A percentile compares a stretch with the other conserved stretches of the same genome.
Conservation (phyloP, 2,888 invertebrate species). For the Chironomus riparius region DNA sequence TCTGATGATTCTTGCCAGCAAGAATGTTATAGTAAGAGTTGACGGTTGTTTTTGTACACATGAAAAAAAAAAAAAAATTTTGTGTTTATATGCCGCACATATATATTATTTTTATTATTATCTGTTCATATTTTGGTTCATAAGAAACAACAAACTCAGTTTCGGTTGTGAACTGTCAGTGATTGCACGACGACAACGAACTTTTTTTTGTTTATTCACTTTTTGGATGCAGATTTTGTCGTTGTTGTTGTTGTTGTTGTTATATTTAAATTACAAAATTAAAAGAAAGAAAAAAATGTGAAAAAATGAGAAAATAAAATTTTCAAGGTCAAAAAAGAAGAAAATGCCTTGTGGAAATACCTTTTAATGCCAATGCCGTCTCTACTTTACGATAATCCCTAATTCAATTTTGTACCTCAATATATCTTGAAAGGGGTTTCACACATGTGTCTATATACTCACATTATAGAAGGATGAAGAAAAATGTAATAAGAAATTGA, state of each 20-base stretch:
- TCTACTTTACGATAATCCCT: too few species aligned
- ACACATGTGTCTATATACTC: not conserved
- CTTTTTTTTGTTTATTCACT: too few species aligned
- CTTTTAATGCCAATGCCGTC: too few species aligned
- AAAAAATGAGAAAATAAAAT: too few species aligned
- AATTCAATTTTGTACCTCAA: not conserved
- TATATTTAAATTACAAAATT: too few species aligned
- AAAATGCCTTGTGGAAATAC: too few species aligned
- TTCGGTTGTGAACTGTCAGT: constrained; percentile 17
- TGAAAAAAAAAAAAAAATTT: not conserved
- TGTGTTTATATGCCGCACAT: not conserved
- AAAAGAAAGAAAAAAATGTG: not conserved
- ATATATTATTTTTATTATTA: not conserved
- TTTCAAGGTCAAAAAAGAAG: too few species aligned
- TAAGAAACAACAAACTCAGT: constrained; percentile 2
- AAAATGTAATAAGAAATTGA: not conserved
- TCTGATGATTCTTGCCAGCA: not conserved
- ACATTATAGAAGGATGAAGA: not conserved
- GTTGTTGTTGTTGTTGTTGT: too few species aligned
- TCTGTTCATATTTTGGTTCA: not conserved
- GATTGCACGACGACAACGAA: not conserved
- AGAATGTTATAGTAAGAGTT: not conserved
- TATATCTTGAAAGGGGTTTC: not conserved
- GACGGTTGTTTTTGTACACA: not conserved
- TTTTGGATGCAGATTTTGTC: too few species aligned